These are phyloP conservation scores for Ornithoptera alexandrae DNA, from an alignment of 2,888 invertebrate genomes.

Conservation along the genomic window DNA sequence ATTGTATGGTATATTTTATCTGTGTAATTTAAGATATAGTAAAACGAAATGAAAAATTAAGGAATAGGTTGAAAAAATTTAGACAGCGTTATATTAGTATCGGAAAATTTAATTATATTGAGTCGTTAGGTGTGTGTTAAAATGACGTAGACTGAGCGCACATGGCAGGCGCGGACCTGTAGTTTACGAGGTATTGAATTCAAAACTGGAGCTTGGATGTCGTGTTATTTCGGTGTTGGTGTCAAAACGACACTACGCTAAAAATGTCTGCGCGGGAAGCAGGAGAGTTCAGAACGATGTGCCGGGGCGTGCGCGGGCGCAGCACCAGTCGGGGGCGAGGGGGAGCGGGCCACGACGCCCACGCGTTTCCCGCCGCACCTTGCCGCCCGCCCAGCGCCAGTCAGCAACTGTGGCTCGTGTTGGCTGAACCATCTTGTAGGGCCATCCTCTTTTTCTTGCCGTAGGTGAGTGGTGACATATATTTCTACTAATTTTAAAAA, in stretches of 20 bases:
- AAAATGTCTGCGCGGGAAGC: conserved; percentile 65
- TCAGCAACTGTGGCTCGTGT: conserved; percentile 79
- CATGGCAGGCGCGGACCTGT: conserved; percentile 31
- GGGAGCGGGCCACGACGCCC: conserved; percentile 55
- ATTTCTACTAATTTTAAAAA: conserved; percentile 40
- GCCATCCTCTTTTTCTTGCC: conserved; percentile 75
- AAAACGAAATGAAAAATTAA: too few relatives aligned
- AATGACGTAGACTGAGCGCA: conserved; percentile 16
- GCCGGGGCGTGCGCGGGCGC: conserved; percentile 38
- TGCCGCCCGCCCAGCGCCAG: conserved; percentile 75
- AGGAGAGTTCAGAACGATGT: conserved; percentile 40
- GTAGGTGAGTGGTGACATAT: conserved; percentile 71
- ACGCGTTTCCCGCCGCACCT: conserved; percentile 72
- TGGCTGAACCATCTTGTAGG: conserved; percentile 83
- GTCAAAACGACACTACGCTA: conserved; percentile 78
- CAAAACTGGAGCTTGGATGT: conserved; percentile 62
- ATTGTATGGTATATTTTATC: too few relatives aligned
- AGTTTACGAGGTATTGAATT: conserved; percentile 57
- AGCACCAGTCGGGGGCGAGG: conserved; percentile 37
- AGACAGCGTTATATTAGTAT: too few relatives aligned
- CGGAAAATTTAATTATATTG: neutral
- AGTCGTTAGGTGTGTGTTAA: conserved; percentile 3
- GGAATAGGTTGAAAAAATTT: too few relatives aligned
- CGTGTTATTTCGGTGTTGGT: conserved; percentile 77
- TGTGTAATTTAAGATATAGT: too few relatives aligned